phyloP scores from a whole-genome alignment of 1,140 invertebrate genomes.

The Drosophila bocki region DNA sequence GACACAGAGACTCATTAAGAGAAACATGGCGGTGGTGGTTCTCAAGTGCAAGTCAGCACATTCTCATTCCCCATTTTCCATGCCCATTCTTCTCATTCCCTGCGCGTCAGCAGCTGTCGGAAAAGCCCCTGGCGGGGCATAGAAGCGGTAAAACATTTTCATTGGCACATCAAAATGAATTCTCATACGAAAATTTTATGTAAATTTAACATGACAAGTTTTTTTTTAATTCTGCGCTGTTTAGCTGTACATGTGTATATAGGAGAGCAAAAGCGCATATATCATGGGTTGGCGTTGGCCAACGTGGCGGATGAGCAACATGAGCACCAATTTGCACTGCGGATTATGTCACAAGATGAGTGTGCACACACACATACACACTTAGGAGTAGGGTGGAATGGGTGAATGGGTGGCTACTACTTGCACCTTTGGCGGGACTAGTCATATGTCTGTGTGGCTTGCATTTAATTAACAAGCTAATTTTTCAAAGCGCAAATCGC shows the following conservation, averaged over 20 bases:
- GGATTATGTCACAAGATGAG: conserved; percentile 68
- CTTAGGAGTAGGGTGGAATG: neutral
- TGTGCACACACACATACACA: neutral
- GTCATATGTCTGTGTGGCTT: conserved; percentile 68
- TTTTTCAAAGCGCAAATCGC: conserved; percentile 79
- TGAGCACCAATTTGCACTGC: conserved; percentile 73
- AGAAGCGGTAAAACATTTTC: conserved; percentile 44
- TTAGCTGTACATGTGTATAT: conserved; percentile 12
- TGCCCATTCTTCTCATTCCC: conserved; percentile 17
- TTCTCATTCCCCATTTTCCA: conserved; percentile 1
- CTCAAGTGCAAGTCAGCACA: conserved; percentile 48
- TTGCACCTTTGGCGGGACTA: conserved; percentile 51
- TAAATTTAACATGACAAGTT: conserved; percentile 77
- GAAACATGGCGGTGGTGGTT: conserved; percentile 23
- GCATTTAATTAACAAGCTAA: conserved; percentile 83
- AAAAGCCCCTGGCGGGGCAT: conserved; percentile 13
- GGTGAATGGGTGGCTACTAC: conserved; percentile 8
- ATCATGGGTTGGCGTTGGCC: conserved; percentile 39
- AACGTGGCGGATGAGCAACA: conserved; percentile 72
- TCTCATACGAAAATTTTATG: conserved; percentile 64
- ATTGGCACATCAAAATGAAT: conserved; percentile 73
- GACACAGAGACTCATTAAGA: conserved; percentile 41
- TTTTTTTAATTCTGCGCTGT: conserved; percentile 34
- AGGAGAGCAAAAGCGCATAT: conserved; percentile 28
- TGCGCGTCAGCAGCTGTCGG: conserved; percentile 38